These are phyloP conservation scores for Scophthalmus maximus DNA, from an alignment of 2,113 vertebrate genomes.

Conservation along the genomic window DNA sequence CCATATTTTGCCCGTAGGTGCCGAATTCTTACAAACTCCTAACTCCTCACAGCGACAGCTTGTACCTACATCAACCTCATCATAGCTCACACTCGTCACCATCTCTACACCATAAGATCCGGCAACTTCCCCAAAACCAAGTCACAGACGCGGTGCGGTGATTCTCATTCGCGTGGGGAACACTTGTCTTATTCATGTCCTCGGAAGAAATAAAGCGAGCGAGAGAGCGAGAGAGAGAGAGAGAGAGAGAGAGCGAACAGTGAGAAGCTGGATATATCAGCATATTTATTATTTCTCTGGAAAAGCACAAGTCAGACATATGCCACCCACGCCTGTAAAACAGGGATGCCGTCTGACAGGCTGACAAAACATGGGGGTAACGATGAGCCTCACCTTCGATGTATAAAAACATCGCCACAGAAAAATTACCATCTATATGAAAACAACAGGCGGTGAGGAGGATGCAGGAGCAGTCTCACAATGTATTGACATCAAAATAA, in stretches of 20 bases:
- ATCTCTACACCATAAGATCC: neutral
- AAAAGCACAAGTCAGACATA: conserved; percentile 45
- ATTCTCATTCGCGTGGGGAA: too few relatives aligned
- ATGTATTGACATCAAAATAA: conserved; percentile 4
- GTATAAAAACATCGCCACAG: conserved; percentile 55
- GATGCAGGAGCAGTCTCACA: conserved; percentile 6
- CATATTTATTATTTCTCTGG: conserved; percentile 60
- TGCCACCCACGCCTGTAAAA: conserved; percentile 35
- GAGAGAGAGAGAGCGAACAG: conserved; percentile 2
- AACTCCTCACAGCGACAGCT: neutral
- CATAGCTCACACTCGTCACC: too few relatives aligned
- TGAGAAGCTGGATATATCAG: conserved; percentile 25
- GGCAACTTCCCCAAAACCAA: neutral
- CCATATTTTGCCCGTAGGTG: neutral
- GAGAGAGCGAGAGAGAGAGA: neutral
- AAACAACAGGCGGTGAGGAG: conserved; percentile 24
- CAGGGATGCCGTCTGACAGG: conserved; percentile 31
- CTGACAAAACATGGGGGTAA: conserved; percentile 42
- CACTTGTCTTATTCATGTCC: neutral
- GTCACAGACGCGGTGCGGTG: neutral
- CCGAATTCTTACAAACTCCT: neutral
- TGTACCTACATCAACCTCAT: too few relatives aligned
- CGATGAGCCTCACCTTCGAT: conserved; percentile 26
- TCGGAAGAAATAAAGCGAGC: neutral
- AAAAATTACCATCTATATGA: conserved; percentile 44